phyloP scores from a whole-genome alignment of 2,888 invertebrate genomes.

The Meteorus colon region DNA sequence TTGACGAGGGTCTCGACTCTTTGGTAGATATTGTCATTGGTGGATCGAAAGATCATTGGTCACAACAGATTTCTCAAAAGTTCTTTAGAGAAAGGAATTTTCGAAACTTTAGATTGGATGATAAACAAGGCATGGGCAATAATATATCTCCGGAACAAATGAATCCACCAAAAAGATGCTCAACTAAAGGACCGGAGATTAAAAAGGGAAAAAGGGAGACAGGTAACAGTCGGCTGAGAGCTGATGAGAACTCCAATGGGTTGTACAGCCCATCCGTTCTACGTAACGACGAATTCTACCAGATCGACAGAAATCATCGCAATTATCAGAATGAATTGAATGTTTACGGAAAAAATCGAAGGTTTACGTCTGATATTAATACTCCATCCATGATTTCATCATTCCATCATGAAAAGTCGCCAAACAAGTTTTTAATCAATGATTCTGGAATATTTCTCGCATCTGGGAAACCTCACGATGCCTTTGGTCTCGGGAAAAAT shows the following conservation, averaged over 20 bases:
- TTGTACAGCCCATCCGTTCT: constrained; percentile 53
- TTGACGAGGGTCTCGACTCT: constrained; percentile 83
- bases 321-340: constrained; percentile 58
- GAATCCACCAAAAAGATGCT: constrained; percentile 37
- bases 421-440: constrained; percentile 56
- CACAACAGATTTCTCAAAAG: neutral
- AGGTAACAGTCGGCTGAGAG: constrained; percentile 42
- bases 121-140: constrained; percentile 11
- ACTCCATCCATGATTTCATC: constrained; percentile 36
- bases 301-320: constrained; percentile 57
- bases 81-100: constrained; percentile 12
- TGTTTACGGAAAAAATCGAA: constrained; percentile 49
- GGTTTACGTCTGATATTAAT: constrained; percentile 35
- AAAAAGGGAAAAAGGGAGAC: constrained; percentile 11
- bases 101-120: constrained; percentile 3
- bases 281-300: constrained; percentile 65
- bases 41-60: constrained; percentile 71
- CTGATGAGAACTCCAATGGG: constrained; percentile 54
- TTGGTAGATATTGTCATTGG: constrained; percentile 83
- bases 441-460: constrained; percentile 63
- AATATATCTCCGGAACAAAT: neutral
- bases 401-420: constrained; percentile 51
- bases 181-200: constrained; percentile 45
- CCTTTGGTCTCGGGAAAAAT: constrained; percentile 67
- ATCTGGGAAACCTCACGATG: constrained; percentile 65